A percentile compares a stretch with the other conserved stretches of the same genome.
Conservation (phyloP, 2,113 vertebrate species). For the Eubucco bourcierii region DNA sequence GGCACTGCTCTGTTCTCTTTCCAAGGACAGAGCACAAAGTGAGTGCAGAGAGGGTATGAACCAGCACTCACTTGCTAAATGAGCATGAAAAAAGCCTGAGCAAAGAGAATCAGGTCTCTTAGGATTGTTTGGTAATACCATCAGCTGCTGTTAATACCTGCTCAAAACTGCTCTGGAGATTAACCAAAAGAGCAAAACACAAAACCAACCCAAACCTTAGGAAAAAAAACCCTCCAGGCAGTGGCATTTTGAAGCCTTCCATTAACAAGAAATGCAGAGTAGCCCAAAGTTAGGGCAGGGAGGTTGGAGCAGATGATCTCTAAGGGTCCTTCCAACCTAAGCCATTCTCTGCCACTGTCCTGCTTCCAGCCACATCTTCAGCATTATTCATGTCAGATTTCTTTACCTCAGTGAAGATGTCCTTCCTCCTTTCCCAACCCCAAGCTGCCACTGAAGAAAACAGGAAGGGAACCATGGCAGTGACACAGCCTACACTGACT, state of each 20-base stretch:
- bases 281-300: background rate
- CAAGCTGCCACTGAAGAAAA: background rate
- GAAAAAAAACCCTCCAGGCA: background rate
- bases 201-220: background rate
- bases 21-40: background rate
- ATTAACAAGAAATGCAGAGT: background rate
- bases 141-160: conserved; percentile 33
- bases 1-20: conserved; percentile 16
- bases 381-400: background rate
- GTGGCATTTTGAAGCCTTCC: background rate
- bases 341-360: background rate
- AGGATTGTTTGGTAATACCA: conserved; percentile 33
- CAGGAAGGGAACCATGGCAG: background rate
- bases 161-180: conserved; percentile 27
- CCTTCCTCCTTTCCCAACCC: background rate
- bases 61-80: conserved; percentile 19
- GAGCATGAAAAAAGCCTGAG: conserved; percentile 17
- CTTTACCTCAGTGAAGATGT: background rate
- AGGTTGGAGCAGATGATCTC: too few species aligned
- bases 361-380: background rate
- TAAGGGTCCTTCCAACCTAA: too few species aligned
- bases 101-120: background rate
- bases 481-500: background rate
- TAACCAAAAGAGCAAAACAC: background rate
- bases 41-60: background rate